Percentiles rank a stretch among this genome's conserved stretches.
These are phyloP conservation scores for Salminus brasiliensis DNA, from an alignment of 2,113 vertebrate species.

Conservation along the genomic window DNA sequence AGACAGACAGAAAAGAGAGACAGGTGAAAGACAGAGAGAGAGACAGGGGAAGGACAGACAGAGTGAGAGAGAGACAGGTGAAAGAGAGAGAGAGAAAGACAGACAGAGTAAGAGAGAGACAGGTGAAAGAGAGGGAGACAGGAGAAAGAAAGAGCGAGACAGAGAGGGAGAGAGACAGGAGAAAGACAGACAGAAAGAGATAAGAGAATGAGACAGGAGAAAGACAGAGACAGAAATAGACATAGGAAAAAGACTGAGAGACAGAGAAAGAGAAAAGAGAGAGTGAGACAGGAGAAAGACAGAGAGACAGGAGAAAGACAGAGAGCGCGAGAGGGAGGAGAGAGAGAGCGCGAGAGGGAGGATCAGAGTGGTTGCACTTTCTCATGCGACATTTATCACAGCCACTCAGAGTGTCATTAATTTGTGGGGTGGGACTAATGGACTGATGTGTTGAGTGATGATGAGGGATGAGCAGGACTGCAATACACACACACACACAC, in stretches of 20 bases:
- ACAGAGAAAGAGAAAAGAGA: neutral
- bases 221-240: too few species aligned
- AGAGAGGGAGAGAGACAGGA: too few species aligned
- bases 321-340: neutral
- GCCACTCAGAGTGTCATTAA: constrained; percentile 39
- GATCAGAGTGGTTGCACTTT: neutral
- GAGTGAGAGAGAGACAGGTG: too few species aligned
- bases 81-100: too few species aligned
- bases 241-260: neutral
- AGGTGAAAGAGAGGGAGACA: too few species aligned
- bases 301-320: neutral
- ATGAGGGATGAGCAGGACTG: constrained; percentile 24
- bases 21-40: too few species aligned
- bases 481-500: constrained; percentile 11
- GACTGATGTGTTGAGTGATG: constrained; percentile 34
- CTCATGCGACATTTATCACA: constrained; percentile 40
- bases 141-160: too few species aligned
- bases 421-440: constrained; percentile 48
- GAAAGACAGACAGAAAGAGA: too few species aligned
- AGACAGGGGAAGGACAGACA: too few species aligned
- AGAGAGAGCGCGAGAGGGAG: neutral
- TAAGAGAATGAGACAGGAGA: too few species aligned
- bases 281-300: neutral
- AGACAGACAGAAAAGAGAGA: too few species aligned
- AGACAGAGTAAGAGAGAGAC: too few species aligned